Percentiles rank a stretch among this genome's conserved stretches.
These are phyloP conservation scores for Drosophila paramelanica DNA, from an alignment of 2,888 invertebrate species.

Conservation along the genomic window DNA sequence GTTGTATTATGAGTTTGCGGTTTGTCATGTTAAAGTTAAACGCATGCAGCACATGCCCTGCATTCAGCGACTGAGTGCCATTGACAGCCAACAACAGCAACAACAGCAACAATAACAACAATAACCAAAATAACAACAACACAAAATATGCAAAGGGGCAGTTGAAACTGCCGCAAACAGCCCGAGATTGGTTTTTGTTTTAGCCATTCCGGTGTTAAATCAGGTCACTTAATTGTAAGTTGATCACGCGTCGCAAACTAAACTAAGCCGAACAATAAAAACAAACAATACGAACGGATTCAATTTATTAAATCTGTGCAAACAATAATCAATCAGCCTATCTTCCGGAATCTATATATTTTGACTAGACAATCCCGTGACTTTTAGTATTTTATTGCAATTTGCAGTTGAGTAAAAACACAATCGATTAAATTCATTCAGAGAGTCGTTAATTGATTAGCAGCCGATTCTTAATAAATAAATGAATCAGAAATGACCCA, in stretches of 20 bases:
- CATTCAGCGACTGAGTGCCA: slow-evolving; percentile 78
- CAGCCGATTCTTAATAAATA: slow-evolving; percentile 21
- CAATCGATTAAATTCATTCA: neutral
- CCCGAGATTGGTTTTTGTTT: slow-evolving; percentile 54
- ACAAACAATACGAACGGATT: too few species aligned
- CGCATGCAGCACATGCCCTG: slow-evolving; percentile 80
- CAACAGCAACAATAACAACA: slow-evolving; percentile 35
- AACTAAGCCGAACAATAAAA: slow-evolving; percentile 2
- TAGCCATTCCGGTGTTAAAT: slow-evolving; percentile 67
- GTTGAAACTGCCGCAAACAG: slow-evolving; percentile 46
- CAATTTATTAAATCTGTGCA: too few species aligned
- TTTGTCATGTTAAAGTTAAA: slow-evolving; percentile 81
- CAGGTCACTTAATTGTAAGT: slow-evolving; percentile 62
- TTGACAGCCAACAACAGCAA: slow-evolving; percentile 63
- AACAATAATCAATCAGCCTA: neutral
- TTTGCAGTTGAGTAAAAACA: slow-evolving; percentile 15
- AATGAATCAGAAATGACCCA: slow-evolving; percentile 30
- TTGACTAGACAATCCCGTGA: neutral
- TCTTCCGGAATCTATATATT: slow-evolving; percentile 6
- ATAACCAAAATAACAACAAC: slow-evolving; percentile 42
- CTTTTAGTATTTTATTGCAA: neutral
- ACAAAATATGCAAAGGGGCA: slow-evolving; percentile 38
- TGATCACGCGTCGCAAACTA: slow-evolving; percentile 25
- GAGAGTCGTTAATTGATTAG: slow-evolving; percentile 26
- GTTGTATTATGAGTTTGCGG: slow-evolving; percentile 79